A percentile compares a stretch with the other conserved stretches of the same genome.
Evolutionary conservation across 2,888 invertebrate species (phyloP).

Genomic region (Dilophus febrilis): DNA sequence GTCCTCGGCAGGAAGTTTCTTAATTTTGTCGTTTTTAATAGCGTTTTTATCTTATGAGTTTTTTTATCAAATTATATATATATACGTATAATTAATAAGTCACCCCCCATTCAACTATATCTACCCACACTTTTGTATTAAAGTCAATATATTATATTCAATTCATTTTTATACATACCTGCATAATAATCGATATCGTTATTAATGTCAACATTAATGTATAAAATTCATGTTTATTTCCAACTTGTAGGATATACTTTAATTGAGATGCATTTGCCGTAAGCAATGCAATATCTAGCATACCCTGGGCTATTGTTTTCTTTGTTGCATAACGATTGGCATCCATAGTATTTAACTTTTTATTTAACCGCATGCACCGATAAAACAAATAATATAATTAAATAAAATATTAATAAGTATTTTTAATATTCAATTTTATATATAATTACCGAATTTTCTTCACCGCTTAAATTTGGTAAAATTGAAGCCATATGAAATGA

Average conservation of each 20-base stretch:
- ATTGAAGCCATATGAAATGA: slow-evolving; percentile 2
- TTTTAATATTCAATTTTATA: no score
- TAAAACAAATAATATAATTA: neutral
- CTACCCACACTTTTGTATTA: no score
- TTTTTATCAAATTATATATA: no score
- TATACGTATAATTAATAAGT: no score
- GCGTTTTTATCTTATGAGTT: no score
- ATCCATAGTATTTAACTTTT: slow-evolving; percentile 60
- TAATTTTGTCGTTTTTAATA: no score
- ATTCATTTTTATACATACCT: slow-evolving; percentile 39
- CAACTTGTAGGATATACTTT: slow-evolving; percentile 72
- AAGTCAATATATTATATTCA: no score
- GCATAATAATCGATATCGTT: slow-evolving; percentile 63
- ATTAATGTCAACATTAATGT: slow-evolving; percentile 63
- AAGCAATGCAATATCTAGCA: slow-evolving; percentile 72
- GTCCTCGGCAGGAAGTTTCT: no score
- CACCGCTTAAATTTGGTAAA: neutral
- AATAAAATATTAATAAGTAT: neutral
- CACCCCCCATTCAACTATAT: no score
- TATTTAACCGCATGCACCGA: no score
- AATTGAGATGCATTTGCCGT: slow-evolving; percentile 80
- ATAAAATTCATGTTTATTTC: slow-evolving; percentile 74
- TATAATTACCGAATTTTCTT: neutral
- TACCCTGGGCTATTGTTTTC: slow-evolving; percentile 81
- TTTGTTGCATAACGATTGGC: slow-evolving; percentile 83